Base-by-base conservation (phyloP, 2,113 vertebrate species). In the Siphamia tubifer region DNA sequence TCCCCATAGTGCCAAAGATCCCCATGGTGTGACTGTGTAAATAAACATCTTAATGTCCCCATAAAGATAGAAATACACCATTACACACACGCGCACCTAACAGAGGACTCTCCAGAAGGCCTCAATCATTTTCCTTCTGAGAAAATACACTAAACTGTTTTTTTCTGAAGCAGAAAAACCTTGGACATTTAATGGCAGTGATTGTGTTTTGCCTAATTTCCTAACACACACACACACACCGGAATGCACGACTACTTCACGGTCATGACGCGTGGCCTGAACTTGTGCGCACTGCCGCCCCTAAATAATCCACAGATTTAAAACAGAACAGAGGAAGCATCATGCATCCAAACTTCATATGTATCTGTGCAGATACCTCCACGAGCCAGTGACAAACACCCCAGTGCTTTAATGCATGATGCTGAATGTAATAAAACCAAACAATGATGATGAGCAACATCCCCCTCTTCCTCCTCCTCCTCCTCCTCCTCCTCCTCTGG, bases 171-270 rank as follows among this genome's bases (percentile, higher is more conserved):
- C 20, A 11, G 36, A 43, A 4, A 28, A 13, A 47, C 45, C 42
- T 28, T 16, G 17, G 12, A 13, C n/a, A 8, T 12, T 12, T 17
- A 10, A 35, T 32, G 8, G n/a, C 2, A 12, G 36, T 21, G 21
- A 24, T 1, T 15, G 19, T 0, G 25, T 9, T 45, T 11, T 4
- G 2, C 6, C 8, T 7, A 5, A 8, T 39, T 8, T 10, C n/a
- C n/a, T n/a, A n/a, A n/a, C n/a, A n/a, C n/a, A n/a, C n/a, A 68
- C 12, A 43, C 21, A 6, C 2, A 23, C 20, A 45, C 23, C 24
- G 68, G 68, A 79, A 81, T 69, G 66, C 57, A 51, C 11, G 57
- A 56, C n/a, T 39, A 44, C 56, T 39, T 23, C 57, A 39, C 42
- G 2, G 53, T 15, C 38, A n/a, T 43, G 31, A 73, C n/a, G 51